Evolutionary conservation across 2,797 vertebrate genomes (phyloP), one percentile per base, ranked within the genome.

Genomic region (Miichthys miiuy): DNA sequence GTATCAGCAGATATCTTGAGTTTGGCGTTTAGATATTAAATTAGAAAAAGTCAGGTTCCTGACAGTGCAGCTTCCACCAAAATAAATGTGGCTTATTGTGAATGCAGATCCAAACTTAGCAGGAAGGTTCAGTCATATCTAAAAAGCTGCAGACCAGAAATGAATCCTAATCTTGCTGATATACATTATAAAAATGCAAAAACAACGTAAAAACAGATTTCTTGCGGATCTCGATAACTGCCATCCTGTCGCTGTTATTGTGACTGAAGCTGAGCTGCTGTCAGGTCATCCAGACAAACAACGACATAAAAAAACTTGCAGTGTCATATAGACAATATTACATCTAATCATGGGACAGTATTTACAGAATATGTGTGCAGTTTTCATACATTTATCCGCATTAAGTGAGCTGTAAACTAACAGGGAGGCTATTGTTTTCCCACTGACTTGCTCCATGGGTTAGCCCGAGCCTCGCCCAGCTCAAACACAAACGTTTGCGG

Each of bases 391-490:
- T 18, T 1, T 52, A 1, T 42, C 13, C 7, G 27, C 12, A n/a
- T 2, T 0, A 10, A 27, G 5, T 30, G 10, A 25, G 1, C 34
- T 2, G 16, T 47, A 18, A 38, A 13, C 16, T 5, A 27, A 14
- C 11, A 25, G 20, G 20, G 1, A 30, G n/a, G n/a, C 8, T 9
- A 6, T 2, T 17, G 21, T n/a, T 27, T 1, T 4, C 38, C 38
- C 3, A 1, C 50, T 13, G 34, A 48, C 21, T 23, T 52, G 16
- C 7, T 48, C 58, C 54, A n/a, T 6, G 27, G 3, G 70, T 86
- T 77, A 77, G 67, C 64, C 57, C 25, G 12, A 52, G 71, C 80
- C 74, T 69, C 71, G 55, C 70, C 82, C 80, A 68, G 13, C 18
- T 57, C 3, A 2, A 34, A 34, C 17, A 6, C 18, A 13, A 65